Conservation (phyloP, 1,140 invertebrate genomes). For the Drosophila truncata region DNA sequence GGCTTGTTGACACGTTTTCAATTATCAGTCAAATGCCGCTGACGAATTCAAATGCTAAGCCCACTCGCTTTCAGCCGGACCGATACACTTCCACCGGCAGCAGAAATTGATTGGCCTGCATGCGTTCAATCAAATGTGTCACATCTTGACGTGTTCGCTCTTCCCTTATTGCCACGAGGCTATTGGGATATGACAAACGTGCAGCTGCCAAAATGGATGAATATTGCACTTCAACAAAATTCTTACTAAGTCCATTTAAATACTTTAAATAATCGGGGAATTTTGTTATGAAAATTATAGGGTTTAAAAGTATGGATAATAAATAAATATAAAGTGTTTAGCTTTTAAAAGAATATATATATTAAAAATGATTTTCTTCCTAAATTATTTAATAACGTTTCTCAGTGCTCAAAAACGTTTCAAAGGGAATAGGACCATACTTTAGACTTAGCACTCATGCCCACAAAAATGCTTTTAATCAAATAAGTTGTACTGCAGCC, state of each 20-base stretch:
- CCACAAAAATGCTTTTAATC: conserved; percentile 10
- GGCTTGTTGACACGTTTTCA: conserved; percentile 80
- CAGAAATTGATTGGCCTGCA: conserved; percentile 64
- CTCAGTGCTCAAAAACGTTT: background rate
- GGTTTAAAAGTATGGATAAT: background rate
- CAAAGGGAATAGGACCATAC: background rate
- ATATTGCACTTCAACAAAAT: conserved; percentile 29
- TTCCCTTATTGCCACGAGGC: conserved; percentile 52
- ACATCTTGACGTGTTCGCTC: conserved; percentile 61
- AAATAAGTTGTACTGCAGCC: background rate
- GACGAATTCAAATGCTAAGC: conserved; percentile 48
- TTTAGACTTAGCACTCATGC: background rate
- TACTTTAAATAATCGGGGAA: background rate
- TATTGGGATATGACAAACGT: conserved; percentile 39
- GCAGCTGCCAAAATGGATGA: conserved; percentile 27
- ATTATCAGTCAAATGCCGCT: conserved; percentile 68
- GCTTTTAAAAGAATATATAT: background rate
- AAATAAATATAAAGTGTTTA: background rate
- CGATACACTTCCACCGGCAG: conserved; percentile 13
- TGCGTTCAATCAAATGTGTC: conserved; percentile 77
- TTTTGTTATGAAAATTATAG: background rate
- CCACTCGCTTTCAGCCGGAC: conserved; percentile 6
- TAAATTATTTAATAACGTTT: background rate
- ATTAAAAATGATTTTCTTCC: background rate
- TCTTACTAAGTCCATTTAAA: background rate